Base-by-base conservation (phyloP, 2,888 invertebrate species). In the Agriotes lineatus region DNA sequence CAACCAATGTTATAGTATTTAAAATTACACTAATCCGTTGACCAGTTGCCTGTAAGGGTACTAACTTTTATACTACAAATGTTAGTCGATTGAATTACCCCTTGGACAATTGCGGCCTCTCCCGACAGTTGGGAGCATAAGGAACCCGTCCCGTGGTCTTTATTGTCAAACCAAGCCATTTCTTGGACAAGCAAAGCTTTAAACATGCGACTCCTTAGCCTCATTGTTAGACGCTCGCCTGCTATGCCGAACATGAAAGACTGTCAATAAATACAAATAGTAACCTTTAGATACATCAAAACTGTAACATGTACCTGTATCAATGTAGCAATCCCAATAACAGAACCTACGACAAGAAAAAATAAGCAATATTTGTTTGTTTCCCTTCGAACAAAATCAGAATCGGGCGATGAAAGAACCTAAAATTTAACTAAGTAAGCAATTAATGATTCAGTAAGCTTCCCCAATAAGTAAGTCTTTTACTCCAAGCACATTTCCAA, bases 11-110 rank as follows among this genome's bases (percentile, higher is more conserved):
- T 2, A 91, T 72, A 0, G 93, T 90, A 82, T 93, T 93, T 0
- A 94, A 82, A 35, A 94, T 89, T 16, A 91, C 91, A 3, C 94
- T 94, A 61, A 94, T 89, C 69, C 94, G 88, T 84, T 92, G 92
- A 12, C 94, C 94, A 2, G 93, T 93, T 2, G 93, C 93, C 93
- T n/a, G n/a, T n/a, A n/a, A n/a, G n/a, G n/a, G n/a, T n/a, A n/a
- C n/a, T n/a, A n/a, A n/a, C n/a, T n/a, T n/a, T n/a, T n/a, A n/a
- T n/a, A n/a, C n/a, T n/a, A n/a, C n/a, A n/a, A n/a, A n/a, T n/a
- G n/a, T n/a, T n/a, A n/a, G n/a, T n/a, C n/a, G n/a, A n/a, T n/a
- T n/a, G n/a, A n/a, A n/a, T n/a, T n/a, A n/a, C n/a, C 76, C 94
- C 94, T 85, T 94, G 93, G 0, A 94, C 91, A 60, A 90, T 88